Conservation (phyloP, 1,140 invertebrate genomes). For the Campoletis sonorensis region DNA sequence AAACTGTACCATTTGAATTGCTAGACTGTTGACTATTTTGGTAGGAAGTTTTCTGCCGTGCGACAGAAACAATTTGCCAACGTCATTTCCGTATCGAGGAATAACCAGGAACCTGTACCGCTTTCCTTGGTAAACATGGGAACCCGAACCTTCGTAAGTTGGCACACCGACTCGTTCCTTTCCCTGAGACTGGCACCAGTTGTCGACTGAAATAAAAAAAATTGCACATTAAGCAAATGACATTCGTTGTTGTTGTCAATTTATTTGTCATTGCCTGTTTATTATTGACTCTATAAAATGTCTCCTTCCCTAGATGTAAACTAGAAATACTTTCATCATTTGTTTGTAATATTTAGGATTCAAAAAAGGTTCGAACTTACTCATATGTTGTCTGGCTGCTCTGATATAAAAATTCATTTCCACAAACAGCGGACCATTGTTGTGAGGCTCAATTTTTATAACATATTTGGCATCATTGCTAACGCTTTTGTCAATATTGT, state of each 20-base stretch:
- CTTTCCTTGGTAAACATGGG: conserved; percentile 81
- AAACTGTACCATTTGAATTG: conserved; percentile 88
- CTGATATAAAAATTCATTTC: conserved; percentile 96
- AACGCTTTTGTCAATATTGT: conserved; percentile 82
- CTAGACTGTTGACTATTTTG: conserved; percentile 88
- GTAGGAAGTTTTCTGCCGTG: conserved; percentile 83
- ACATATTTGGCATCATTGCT: conserved; percentile 87
- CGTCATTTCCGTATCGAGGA: conserved; percentile 91
- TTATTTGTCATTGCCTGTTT: no score
- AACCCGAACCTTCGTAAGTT: conserved; percentile 90
- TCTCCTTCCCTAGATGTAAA: no score
- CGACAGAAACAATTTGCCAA: conserved; percentile 87
- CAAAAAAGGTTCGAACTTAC: conserved; percentile 77
- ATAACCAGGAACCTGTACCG: conserved; percentile 95
- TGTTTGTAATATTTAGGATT: no score
- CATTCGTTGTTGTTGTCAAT: no score
- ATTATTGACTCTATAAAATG: no score
- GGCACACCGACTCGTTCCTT: conserved; percentile 90
- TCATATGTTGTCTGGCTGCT: conserved; percentile 85
- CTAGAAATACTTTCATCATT: no score
- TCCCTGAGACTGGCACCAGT: conserved; percentile 83
- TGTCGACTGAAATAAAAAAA: conserved; percentile 80
- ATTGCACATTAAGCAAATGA: no score
- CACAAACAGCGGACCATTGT: conserved; percentile 95
- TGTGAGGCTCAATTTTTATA: conserved; percentile 94